A percentile compares a stretch with the other conserved stretches of the same genome.
phyloP scores from a whole-genome alignment of 1,140 invertebrate genomes.

The Choristoneura fumiferana region DNA sequence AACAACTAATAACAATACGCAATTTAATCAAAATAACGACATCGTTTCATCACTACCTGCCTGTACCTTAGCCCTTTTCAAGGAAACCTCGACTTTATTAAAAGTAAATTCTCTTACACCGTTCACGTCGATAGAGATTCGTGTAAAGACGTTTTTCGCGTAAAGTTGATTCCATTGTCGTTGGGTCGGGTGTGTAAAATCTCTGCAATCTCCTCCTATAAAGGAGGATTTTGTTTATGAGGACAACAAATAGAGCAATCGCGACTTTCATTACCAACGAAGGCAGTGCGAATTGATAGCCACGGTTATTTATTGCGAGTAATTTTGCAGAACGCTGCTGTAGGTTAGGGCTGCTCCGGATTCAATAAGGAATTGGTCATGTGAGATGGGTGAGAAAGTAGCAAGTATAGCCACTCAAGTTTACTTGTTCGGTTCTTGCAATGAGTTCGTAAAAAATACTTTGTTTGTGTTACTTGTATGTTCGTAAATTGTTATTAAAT shows the following conservation, averaged over 20 bases:
- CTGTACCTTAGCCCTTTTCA: neutral
- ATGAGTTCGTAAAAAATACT: no score
- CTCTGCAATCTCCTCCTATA: constrained; percentile 52
- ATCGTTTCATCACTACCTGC: constrained; percentile 20
- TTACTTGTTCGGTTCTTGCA: no score
- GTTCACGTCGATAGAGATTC: constrained; percentile 21
- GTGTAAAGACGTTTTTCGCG: constrained; percentile 50
- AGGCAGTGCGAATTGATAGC: constrained; percentile 48
- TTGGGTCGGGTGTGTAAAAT: constrained; percentile 52
- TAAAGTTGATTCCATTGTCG: constrained; percentile 44
- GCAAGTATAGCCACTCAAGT: no score
- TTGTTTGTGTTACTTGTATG: no score
- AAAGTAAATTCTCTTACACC: neutral
- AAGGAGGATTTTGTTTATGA: constrained; percentile 67
- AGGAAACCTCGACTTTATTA: constrained; percentile 19
- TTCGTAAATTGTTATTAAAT: no score
- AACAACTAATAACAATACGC: constrained; percentile 3
- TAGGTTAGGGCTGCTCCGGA: neutral
- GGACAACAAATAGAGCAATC: constrained; percentile 51
- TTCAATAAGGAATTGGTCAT: constrained; percentile 15
- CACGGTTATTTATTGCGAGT: constrained; percentile 55
- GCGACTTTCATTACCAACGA: constrained; percentile 57
- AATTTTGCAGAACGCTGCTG: constrained; percentile 40
- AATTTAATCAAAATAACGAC: constrained; percentile 21
- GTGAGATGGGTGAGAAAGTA: no score